phyloP scores from a whole-genome alignment of 2,797 vertebrate genomes.

The Erethizon dorsatum region DNA sequence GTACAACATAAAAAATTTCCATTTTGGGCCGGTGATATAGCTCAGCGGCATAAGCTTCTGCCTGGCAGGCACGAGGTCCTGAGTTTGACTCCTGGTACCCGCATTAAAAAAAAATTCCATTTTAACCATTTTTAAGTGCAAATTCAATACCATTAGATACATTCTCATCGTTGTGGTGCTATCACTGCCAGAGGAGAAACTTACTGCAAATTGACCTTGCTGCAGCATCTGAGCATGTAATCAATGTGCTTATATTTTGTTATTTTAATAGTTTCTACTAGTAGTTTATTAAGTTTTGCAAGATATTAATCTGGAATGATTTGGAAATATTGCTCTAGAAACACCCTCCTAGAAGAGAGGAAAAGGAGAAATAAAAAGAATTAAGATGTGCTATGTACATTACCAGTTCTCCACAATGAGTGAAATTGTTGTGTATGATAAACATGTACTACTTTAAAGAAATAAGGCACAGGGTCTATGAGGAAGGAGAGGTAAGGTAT shows the following conservation, averaged over 20 bases:
- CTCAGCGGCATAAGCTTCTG: too few species aligned
- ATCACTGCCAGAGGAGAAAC: background rate
- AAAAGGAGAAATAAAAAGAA: background rate
- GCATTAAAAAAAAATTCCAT: background rate
- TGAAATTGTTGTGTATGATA: background rate
- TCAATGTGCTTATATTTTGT: background rate
- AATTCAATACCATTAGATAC: background rate
- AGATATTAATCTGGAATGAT: background rate
- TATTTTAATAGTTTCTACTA: background rate
- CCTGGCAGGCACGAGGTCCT: too few species aligned
- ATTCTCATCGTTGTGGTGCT: background rate
- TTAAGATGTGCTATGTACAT: background rate
- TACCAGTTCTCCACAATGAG: background rate
- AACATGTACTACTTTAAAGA: background rate
- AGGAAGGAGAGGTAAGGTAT: background rate
- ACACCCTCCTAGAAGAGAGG: background rate
- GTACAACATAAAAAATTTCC: background rate
- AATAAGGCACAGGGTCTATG: background rate
- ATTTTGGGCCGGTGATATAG: too few species aligned
- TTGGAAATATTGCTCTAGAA: constrained; percentile 40
- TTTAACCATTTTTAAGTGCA: background rate
- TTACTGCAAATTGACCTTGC: background rate
- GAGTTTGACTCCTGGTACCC: too few species aligned
- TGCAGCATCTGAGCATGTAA: background rate
- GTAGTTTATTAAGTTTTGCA: background rate